phyloP scores from a whole-genome alignment of 2,113 vertebrate genomes.

The Hydrolagus affinis region DNA sequence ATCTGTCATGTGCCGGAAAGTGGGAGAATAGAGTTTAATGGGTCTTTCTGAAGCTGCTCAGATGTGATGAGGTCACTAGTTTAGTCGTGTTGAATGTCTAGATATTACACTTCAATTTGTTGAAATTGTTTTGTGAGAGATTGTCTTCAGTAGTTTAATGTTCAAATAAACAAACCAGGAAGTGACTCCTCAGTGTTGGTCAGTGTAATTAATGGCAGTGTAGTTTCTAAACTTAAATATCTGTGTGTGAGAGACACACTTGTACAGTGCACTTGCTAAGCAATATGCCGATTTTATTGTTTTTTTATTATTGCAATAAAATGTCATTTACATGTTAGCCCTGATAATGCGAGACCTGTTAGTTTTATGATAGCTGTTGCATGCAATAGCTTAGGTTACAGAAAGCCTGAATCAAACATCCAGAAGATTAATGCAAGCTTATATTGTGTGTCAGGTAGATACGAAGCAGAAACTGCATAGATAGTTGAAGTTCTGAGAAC shows the following conservation, averaged over 20 bases:
- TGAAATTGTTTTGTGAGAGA: background rate
- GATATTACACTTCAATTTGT: background rate
- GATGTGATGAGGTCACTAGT: background rate
- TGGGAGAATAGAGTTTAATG: no score
- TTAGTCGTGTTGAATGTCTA: background rate
- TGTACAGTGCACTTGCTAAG: background rate
- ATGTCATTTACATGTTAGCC: conserved; percentile 16
- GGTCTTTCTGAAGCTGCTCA: background rate
- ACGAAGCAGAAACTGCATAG: background rate
- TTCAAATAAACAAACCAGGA: background rate
- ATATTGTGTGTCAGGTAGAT: background rate
- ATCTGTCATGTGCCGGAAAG: no score
- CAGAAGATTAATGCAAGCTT: background rate
- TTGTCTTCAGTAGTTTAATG: background rate
- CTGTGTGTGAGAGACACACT: background rate
- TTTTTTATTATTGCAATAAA: conserved; percentile 16
- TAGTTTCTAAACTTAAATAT: background rate
- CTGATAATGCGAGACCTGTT: background rate
- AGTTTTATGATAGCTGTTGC: background rate
- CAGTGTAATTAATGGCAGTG: background rate
- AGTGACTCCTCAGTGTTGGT: background rate
- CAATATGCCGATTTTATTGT: conserved; percentile 7
- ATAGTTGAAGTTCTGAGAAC: background rate
- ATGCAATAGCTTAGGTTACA: no score
- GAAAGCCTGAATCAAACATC: background rate